Percentiles rank a stretch among this genome's conserved stretches.
Evolutionary conservation across 2,797 vertebrate species (phyloP).

Genomic region (Helicolenus hilgendorfi): DNA sequence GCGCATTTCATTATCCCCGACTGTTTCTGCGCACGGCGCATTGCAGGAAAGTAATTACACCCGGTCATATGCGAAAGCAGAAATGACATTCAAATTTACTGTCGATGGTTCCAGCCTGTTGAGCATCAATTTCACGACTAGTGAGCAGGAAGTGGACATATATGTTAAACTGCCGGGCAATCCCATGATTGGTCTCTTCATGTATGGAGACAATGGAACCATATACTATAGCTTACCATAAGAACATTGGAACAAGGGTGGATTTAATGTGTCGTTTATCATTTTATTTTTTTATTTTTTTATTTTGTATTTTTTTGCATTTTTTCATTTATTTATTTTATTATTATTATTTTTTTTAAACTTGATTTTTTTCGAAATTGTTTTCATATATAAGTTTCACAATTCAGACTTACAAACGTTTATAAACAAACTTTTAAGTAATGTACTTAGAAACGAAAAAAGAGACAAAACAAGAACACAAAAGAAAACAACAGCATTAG

Average conservation of each 20-base stretch:
- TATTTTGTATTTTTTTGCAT: background rate
- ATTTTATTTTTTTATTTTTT: background rate
- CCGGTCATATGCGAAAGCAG: conserved; percentile 73
- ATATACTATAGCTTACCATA: conserved; percentile 16
- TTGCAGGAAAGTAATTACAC: conserved; percentile 76
- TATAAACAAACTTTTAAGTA: too few species aligned
- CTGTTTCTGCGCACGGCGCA: conserved; percentile 44
- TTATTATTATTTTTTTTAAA: background rate
- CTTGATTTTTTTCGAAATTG: too few species aligned
- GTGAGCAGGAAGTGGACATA: conserved; percentile 78
- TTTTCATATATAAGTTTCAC: too few species aligned
- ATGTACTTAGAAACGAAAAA: too few species aligned
- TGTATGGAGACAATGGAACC: conserved; percentile 45
- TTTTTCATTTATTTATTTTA: background rate
- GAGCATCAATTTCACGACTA: conserved; percentile 83
- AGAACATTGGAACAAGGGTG: conserved; percentile 20
- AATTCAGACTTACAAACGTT: too few species aligned
- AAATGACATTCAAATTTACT: conserved; percentile 80
- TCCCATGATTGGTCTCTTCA: conserved; percentile 60
- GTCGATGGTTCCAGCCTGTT: conserved; percentile 73
- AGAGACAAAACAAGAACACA: too few species aligned
- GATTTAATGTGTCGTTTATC: conserved; percentile 12
- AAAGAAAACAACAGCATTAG: background rate
- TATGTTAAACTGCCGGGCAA: conserved; percentile 60
- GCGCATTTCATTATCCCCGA: conserved; percentile 53